Percentiles rank a stretch among this genome's conserved stretches.
These are phyloP conservation scores for Bradysia coprophila DNA, from an alignment of 1,140 invertebrate genomes.

Conservation along the genomic window DNA sequence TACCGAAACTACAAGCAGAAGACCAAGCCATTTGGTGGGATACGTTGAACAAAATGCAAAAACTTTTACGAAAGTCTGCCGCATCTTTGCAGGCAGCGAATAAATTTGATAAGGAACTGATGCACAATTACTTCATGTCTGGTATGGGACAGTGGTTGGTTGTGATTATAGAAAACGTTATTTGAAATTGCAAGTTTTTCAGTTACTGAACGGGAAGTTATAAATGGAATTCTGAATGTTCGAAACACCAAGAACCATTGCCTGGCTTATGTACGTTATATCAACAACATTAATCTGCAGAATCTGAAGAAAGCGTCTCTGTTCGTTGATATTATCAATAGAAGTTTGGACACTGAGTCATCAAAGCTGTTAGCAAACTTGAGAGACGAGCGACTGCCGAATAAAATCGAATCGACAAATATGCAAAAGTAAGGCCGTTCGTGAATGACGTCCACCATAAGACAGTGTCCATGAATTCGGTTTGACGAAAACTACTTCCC, in stretches of 20 bases:
- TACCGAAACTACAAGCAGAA: conserved; percentile 87
- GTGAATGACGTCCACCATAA: too few relatives aligned
- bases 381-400: conserved; percentile 68
- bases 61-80: conserved; percentile 79
- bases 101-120: conserved; percentile 79
- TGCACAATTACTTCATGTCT: conserved; percentile 99
- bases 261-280: conserved; percentile 87
- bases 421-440: conserved; percentile 65
- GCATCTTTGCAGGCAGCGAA: conserved; percentile 64
- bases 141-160: conserved; percentile 34
- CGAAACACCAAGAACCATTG: conserved; percentile 93
- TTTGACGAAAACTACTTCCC: background rate
- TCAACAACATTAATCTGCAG: conserved; percentile 94
- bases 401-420: conserved; percentile 76
- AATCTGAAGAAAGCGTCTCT: conserved; percentile 84
- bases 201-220: conserved; percentile 96
- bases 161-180: background rate
- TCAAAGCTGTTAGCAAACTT: conserved; percentile 76
- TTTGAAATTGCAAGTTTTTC: conserved; percentile 11
- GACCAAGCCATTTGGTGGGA: conserved; percentile 97
- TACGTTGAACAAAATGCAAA: conserved; percentile 87
- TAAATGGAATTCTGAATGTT: conserved; percentile 84
- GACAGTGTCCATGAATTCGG: too few relatives aligned
- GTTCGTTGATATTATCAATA: conserved; percentile 87
- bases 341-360: conserved; percentile 86